A percentile compares a stretch with the other conserved stretches of the same genome.
These are phyloP conservation scores for Elephas maximus DNA, from an alignment of 2,113 vertebrate genomes.

Conservation along the genomic window DNA sequence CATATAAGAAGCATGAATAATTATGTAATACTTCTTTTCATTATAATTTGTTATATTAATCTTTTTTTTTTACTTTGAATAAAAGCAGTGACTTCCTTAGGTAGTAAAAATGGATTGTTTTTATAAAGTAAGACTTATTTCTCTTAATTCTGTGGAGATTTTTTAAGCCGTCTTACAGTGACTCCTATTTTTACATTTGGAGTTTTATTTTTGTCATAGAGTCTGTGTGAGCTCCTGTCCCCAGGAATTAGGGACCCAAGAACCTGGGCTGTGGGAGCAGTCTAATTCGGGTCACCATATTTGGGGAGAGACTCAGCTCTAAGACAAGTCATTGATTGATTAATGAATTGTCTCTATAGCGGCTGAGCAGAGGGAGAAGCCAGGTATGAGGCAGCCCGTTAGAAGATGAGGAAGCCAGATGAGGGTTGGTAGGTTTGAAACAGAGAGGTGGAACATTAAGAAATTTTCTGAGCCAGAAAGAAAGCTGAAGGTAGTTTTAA, in stretches of 20 bases:
- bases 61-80: conserved; percentile 19
- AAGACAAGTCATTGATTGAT: conserved; percentile 12
- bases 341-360: conserved; percentile 23
- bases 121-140: conserved; percentile 50
- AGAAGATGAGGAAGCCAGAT: neutral
- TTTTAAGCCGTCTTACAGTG: neutral
- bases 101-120: conserved; percentile 10
- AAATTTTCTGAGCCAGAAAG: conserved; percentile 18
- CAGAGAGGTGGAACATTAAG: conserved; percentile 39
- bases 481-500: conserved; percentile 33
- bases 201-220: conserved; percentile 3
- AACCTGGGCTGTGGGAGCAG: neutral
- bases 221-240: neutral
- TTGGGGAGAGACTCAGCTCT: neutral
- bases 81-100: conserved; percentile 27
- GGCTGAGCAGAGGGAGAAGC: neutral
- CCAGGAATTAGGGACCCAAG: neutral
- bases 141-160: neutral
- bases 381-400: neutral
- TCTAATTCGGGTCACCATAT: neutral
- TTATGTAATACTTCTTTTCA: conserved; percentile 47
- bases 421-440: conserved; percentile 40
- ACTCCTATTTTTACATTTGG: conserved; percentile 8
- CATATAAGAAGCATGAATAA: conserved; percentile 25
- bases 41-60: conserved; percentile 22